Evolutionary conservation across 2,113 vertebrate genomes (phyloP), one percentile per base, ranked within the genome.

Genomic region (Barbus barbus): DNA sequence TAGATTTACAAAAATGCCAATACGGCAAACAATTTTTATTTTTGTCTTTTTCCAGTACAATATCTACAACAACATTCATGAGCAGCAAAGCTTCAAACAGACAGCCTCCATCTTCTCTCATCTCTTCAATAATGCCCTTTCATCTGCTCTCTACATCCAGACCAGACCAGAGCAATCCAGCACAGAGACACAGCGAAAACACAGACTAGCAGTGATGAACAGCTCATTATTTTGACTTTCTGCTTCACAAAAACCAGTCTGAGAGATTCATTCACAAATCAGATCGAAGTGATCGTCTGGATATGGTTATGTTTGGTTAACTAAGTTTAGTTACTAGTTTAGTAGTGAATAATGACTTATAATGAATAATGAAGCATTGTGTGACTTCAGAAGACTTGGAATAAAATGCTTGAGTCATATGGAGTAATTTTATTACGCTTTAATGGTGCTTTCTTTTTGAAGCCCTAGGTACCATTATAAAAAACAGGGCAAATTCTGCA

Each of bases 21-120:
- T 3, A 13, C 11, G 3, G 3, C 41, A 44, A n/a, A n/a, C n/a
- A n/a, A n/a, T n/a, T n/a, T n/a, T n/a, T n/a, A n/a, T n/a, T n/a
- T 48, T 48, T 12, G 3, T 44, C 41, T 44, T 13, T 44, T 44
- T 44, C 11, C 3, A 12, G 41, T 44, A 44, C 11, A 13, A 44
- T 44, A 44, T 44, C 11, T 2, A n/a, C n/a, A n/a, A n/a, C n/a
- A n/a, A n/a, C n/a, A 38, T 53, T 83, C 84, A 89, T 71, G 24
- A 77, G 87, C 56, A 81, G 60, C 88, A 89, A 77, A 84, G 83
- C 90, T 91, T 92, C 90, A 92, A 92, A 91, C 86, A 38, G 41
- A 48, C 56, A 9, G 72, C 83, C 26, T 65, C 26, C 61, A 16
- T 65, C 63, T 33, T 3, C 63, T 61, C 81, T 56, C 63, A 76